A percentile compares a stretch with the other conserved stretches of the same genome.
These are phyloP conservation scores for Leistus spinibarbis DNA, from an alignment of 2,888 invertebrate genomes.

Conservation along the genomic window DNA sequence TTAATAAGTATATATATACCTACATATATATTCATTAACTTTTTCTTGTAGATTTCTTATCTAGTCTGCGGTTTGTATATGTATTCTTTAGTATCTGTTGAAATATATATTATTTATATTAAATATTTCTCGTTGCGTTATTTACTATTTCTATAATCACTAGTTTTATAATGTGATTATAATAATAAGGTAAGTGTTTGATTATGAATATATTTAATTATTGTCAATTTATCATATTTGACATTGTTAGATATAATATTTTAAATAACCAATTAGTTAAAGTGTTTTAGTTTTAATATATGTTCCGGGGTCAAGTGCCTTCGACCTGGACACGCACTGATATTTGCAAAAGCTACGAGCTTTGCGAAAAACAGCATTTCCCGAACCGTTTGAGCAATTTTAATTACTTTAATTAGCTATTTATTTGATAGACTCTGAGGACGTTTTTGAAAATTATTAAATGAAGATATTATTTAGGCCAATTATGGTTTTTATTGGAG, in stretches of 20 bases:
- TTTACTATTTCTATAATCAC: not conserved
- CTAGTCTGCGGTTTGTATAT: conserved; percentile 37
- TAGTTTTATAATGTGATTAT: no score
- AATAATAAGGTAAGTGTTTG: no score
- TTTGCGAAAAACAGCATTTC: not conserved
- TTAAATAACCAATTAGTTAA: not conserved
- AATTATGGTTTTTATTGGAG: no score
- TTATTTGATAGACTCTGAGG: no score
- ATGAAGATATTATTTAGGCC: not conserved
- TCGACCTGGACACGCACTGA: not conserved
- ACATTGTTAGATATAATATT: not conserved
- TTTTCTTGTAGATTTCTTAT: conserved; percentile 32
- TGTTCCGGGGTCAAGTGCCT: conserved; percentile 12
- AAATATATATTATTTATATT: conserved; percentile 33
- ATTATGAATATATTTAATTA: no score
- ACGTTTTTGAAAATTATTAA: no score
- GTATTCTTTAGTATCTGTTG: conserved; percentile 26
- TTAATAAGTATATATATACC: conserved; percentile 4
- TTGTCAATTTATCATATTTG: no score
- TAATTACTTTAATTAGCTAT: no score
- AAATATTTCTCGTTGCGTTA: not conserved
- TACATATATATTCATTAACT: conserved; percentile 18
- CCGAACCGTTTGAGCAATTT: no score
- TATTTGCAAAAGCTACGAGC: not conserved
- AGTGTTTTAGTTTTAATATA: conserved; percentile 1